A percentile compares a stretch with the other conserved stretches of the same genome.
These are phyloP conservation scores for Crepidodera aurea DNA, from an alignment of 2,888 invertebrate genomes.

Conservation along the genomic window DNA sequence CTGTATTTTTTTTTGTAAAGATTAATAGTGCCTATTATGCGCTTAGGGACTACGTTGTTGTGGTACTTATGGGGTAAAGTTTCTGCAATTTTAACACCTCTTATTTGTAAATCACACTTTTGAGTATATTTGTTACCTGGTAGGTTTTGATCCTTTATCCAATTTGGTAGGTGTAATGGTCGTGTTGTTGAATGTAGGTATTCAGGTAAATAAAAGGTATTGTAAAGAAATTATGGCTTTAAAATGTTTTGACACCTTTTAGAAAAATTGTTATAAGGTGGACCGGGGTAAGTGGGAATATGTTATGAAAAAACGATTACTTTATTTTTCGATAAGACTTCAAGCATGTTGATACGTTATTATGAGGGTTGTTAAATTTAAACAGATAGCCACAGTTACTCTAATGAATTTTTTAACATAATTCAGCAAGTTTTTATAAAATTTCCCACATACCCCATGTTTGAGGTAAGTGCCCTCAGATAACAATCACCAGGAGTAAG, in stretches of 20 bases:
- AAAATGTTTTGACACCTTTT: not conserved
- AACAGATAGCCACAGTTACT: too few relatives aligned
- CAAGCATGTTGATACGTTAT: too few relatives aligned
- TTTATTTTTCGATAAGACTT: too few relatives aligned
- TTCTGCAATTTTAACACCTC: constrained; percentile 32
- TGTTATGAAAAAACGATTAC: too few relatives aligned
- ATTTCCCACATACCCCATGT: too few relatives aligned
- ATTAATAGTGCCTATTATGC: constrained; percentile 35
- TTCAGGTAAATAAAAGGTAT: not conserved
- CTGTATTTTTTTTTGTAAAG: constrained; percentile 32
- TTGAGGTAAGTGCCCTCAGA: too few relatives aligned
- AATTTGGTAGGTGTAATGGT: not conserved
- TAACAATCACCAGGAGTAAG: too few relatives aligned
- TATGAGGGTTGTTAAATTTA: too few relatives aligned
- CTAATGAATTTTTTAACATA: too few relatives aligned
- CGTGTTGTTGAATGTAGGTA: not conserved
- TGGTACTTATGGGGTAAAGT: constrained; percentile 24
- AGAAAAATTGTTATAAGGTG: too few relatives aligned
- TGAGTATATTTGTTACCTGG: constrained; percentile 9
- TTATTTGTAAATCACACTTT: constrained; percentile 23
- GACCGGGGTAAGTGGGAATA: too few relatives aligned
- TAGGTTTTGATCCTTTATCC: not conserved
- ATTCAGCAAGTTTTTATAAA: too few relatives aligned
- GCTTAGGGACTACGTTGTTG: constrained; percentile 25
- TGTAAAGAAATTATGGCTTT: not conserved